Base-by-base conservation (phyloP, 1,140 invertebrate genomes). In the Eriocheir sinensis region DNA sequence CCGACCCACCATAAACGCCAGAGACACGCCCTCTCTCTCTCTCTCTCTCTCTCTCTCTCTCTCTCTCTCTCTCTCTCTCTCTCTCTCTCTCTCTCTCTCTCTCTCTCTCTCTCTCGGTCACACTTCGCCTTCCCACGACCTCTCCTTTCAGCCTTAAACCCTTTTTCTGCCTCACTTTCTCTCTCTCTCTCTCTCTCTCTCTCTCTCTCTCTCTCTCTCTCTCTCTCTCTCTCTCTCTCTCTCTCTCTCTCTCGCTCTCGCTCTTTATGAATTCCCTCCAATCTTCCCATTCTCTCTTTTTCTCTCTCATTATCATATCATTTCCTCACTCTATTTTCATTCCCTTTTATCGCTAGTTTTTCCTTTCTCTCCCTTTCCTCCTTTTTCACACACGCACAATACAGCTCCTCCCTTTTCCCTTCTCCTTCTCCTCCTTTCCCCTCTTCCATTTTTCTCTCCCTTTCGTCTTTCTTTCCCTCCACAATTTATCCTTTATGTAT, bases 141-240 rank as follows among this genome's bases (percentile, higher is more conserved):
- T 72, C 53, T 72, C 53, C 12, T 72, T 12, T 72, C 12, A 72
- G 53, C 12, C 53, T 72, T 12, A 72, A 12, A 27, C 12, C 53
- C 53, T 72, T 27, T 72, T 72, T 72, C 85, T 27, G 4, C 36
- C 85, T 40, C 36, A 6, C 38, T 41, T 36, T 88, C 85, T 27
- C 38, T 41, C 85, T 41, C 85, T 41, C 38, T 27, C 85, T 88
- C 85, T 41, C 38, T 41, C 85, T 88, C 85, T 88, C 38, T 41
- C 85, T 88, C 85, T 88, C 38, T 41, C 85, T 88, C 85, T 88
- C 38, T 3, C 85, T 88, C 85, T 41, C 38, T 41, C 85, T 88
- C 85, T 40, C 38, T 40, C n/a, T n/a, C 85, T 88, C 79, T n/a
- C 38, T 41, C 85, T 88, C 85, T 41, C 38, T 41, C 85, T 40